Conservation (phyloP, 1,140 invertebrate species). For the Drosophila parabipectinata region DNA sequence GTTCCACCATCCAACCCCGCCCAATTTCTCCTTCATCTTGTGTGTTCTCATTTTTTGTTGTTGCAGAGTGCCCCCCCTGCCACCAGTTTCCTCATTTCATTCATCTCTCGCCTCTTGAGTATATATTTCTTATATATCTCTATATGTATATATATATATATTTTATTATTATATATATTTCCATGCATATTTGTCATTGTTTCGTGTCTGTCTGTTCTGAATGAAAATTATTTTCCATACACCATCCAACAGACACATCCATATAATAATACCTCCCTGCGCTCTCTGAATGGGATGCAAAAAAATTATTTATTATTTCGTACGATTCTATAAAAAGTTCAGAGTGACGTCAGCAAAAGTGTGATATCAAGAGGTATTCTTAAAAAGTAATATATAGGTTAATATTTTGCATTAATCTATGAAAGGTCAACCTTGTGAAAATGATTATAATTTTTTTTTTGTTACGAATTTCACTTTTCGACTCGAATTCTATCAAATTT, state of each 20-base stretch:
- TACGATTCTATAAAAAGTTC: slow-evolving; percentile 34
- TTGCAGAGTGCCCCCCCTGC: not conserved
- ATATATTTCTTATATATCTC: slow-evolving; percentile 3
- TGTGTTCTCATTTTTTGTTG: slow-evolving; percentile 10
- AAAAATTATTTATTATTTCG: slow-evolving; percentile 40
- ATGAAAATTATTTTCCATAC: slow-evolving; percentile 29
- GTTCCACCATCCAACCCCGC: no score
- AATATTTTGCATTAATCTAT: not conserved
- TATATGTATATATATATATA: not conserved
- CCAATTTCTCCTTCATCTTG: slow-evolving; percentile 3
- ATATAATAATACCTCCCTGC: slow-evolving; percentile 1
- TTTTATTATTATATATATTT: slow-evolving; percentile 3
- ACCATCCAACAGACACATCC: no score
- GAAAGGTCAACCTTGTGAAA: no score
- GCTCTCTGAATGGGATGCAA: slow-evolving; percentile 22
- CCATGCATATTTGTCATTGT: slow-evolving; percentile 50
- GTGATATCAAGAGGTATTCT: not conserved
- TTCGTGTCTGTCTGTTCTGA: slow-evolving; percentile 43
- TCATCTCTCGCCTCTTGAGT: slow-evolving; percentile 34
- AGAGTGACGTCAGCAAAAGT: slow-evolving; percentile 26
- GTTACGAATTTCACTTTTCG: not conserved
- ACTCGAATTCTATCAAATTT: slow-evolving; percentile 21
- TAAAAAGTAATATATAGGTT: not conserved
- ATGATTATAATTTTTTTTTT: no score
- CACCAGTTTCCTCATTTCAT: slow-evolving; percentile 29